Evolutionary conservation across 2,888 invertebrate genomes (phyloP), one percentile per base, ranked within the genome.

Genomic region (Nemotelus pantherinus): DNA sequence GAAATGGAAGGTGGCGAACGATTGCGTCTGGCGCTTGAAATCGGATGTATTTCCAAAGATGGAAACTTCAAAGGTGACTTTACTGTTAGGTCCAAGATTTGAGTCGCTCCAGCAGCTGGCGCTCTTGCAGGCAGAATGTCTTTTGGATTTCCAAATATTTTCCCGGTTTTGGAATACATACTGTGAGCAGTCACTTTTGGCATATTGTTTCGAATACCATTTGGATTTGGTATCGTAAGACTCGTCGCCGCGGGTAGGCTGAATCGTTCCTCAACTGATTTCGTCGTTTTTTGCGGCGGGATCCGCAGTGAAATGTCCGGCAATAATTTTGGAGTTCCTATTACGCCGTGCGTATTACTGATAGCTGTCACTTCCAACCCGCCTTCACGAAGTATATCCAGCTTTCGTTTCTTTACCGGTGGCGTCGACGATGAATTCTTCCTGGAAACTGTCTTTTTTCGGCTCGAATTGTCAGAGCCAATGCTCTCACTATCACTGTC

Each of bases 311-410:
- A 77, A 44, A 74, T 74, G 63, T 71, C 70, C 50, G 71, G 63
- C 2, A 77, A 60, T 25, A 79, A 6, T 39, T 70, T n/a, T 7
- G 78, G 67, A 7, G 78, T 75, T 9, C 72, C 63, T 45, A 80
- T 77, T 7, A 80, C 75, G 7, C 80, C 80, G 53, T 79, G 79
- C 1, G 77, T 79, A 70, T 80, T 80, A 75, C 80, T 81, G 25
- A 93, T 89, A 0, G 93, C 91, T 0, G 93, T 94, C 2, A 94
- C 93, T 83, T 94, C 93, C 3, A 94, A 86, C 0, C 94, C 94
- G 10, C 93, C 90, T 82, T 93, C 92, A 78, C 93, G 92, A 57
- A 94, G 87, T 63, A 94, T 93, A 81, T 94, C 94, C 5, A 94
- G 87, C 83, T 93, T 93, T 80, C 92, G 90, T 82, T 90, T 90